Evolutionary conservation across 1,140 invertebrate genomes (phyloP).

Genomic region (Homarus americanus): DNA sequence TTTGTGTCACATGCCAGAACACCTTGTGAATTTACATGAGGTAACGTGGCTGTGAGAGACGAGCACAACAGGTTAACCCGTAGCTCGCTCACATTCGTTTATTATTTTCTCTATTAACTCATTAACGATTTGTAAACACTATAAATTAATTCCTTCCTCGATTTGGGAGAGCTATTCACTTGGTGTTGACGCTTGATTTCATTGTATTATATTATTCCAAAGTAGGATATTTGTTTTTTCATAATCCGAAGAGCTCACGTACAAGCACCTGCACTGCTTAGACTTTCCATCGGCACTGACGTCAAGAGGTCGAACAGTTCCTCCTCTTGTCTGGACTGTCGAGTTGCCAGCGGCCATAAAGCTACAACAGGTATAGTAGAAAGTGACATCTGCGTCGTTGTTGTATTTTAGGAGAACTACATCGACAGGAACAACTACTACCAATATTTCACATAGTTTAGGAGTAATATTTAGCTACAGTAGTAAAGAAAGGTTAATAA

Average conservation of each 20-base stretch:
- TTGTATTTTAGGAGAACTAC: not conserved
- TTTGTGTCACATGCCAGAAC: too few relatives aligned
- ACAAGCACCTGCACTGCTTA: not conserved
- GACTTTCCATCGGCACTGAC: slow-evolving; percentile 1
- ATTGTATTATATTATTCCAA: not conserved
- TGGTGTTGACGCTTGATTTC: not conserved
- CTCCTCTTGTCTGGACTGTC: not conserved
- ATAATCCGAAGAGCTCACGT: not conserved
- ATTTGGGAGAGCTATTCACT: not conserved
- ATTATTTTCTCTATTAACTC: not conserved
- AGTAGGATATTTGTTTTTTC: not conserved
- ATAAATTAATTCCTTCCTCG: not conserved
- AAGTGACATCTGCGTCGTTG: not conserved
- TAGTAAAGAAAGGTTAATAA: too few relatives aligned
- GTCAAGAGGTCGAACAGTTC: not conserved
- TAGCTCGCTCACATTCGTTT: too few relatives aligned
- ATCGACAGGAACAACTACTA: not conserved
- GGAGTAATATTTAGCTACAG: too few relatives aligned
- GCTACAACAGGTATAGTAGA: not conserved
- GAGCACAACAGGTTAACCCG: too few relatives aligned
- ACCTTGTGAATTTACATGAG: too few relatives aligned
- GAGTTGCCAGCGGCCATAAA: not conserved
- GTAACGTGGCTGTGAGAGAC: too few relatives aligned
- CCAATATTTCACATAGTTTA: too few relatives aligned
- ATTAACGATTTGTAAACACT: not conserved